phyloP scores from a whole-genome alignment of 2,113 vertebrate genomes.

The Potamarius usumacintae region DNA sequence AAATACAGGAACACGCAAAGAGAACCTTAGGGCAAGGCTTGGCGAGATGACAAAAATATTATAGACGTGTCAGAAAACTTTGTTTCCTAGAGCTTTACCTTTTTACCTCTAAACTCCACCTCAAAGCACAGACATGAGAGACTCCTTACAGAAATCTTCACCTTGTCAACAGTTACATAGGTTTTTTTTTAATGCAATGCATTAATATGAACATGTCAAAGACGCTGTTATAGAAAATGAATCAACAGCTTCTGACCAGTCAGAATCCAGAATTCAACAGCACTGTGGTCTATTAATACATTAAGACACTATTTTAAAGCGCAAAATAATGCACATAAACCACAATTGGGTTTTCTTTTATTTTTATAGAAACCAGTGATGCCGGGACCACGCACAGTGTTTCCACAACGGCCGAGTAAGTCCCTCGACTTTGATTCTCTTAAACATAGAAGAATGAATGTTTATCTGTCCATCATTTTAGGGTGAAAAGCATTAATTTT shows the following conservation, averaged over 20 bases:
- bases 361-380: slow-evolving; percentile 62
- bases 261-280: slow-evolving; percentile 4
- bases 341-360: slow-evolving; percentile 15
- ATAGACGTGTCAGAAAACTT: background rate
- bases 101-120: background rate
- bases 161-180: background rate
- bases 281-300: background rate
- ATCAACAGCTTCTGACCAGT: background rate
- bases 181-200: too few relatives aligned
- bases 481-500: background rate
- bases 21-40: background rate
- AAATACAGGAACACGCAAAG: background rate
- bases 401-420: slow-evolving; percentile 68
- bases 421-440: background rate
- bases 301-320: background rate
- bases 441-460: background rate
- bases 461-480: background rate
- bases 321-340: background rate
- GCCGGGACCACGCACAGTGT: slow-evolving; percentile 46
- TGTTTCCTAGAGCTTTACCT: background rate
- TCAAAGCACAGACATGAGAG: background rate
- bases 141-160: background rate
- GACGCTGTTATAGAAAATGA: background rate
- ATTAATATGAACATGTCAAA: background rate
- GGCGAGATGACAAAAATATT: background rate